Percentiles rank a stretch among this genome's conserved stretches.
phyloP scores from a whole-genome alignment of 2,113 vertebrate genomes.

The Anarhynchus alexandrinus region DNA sequence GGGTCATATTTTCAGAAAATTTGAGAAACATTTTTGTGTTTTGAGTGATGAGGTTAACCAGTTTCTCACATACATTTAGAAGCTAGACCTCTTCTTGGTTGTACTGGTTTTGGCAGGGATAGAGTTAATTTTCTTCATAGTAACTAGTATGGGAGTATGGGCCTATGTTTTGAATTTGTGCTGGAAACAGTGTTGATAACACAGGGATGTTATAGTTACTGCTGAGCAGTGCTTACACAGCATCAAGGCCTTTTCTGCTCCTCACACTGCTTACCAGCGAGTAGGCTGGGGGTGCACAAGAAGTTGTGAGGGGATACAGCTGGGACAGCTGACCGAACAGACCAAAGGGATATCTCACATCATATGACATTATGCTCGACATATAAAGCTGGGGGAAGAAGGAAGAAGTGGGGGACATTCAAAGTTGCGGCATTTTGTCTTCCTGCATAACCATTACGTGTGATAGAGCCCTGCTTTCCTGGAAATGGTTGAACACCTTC shows the following conservation, averaged over 20 bases:
- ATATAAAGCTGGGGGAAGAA: neutral
- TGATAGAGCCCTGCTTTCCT: neutral
- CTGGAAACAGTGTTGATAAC: neutral
- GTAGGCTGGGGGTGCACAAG: neutral
- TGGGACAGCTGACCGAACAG: neutral
- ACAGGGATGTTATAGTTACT: neutral
- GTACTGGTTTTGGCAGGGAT: neutral
- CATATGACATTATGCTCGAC: neutral
- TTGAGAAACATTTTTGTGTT: neutral
- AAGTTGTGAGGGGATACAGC: neutral
- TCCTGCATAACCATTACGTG: fast-evolving
- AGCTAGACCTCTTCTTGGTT: neutral
- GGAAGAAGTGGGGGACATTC: fast-evolving
- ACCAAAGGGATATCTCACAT: neutral
- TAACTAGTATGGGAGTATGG: fast-evolving
- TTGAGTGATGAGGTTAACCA: neutral
- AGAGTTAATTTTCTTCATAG: neutral
- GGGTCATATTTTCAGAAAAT: neutral
- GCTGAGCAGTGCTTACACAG: neutral
- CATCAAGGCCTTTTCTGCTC: neutral
- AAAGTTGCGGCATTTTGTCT: neutral
- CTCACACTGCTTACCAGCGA: fast-evolving
- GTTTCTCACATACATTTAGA: neutral
- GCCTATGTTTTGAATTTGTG: neutral
- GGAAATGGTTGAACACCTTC: neutral